Base-by-base conservation (phyloP, 2,888 invertebrate genomes). In the Sminthurinus aureus region DNA sequence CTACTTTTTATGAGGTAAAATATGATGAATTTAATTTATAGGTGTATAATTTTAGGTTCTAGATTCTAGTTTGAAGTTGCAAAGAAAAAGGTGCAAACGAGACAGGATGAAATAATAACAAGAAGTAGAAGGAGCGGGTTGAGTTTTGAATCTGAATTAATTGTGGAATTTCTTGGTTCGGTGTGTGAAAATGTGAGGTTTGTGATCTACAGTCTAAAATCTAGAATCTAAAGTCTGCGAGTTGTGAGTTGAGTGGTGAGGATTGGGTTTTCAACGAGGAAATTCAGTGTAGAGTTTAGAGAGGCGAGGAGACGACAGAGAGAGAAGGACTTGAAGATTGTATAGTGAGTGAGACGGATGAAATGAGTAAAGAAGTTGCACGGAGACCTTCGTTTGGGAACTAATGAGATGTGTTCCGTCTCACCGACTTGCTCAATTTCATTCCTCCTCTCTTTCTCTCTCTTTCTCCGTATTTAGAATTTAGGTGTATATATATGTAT, bases 351-450 rank as follows among this genome's bases (percentile, higher is more conserved):
- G 26, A 15, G 24, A 12, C 8, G 24, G 71, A 71, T 67, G 58
- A 11, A 71, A 26, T 0, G 1, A 71, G 2, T 58, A 71, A 26
- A 26, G 3, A 71, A 15, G 71, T 20, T 24, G 8, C 22, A 71
- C 4, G 20, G n/a, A 71, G 71, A 71, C 71, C 71, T 71, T 71
- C 24, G 71, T 71, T 22, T 13, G 71, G 24, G 15, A 24, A 71
- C 22, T 71, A 71, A 71, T 71, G 71, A 71, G 71, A 69, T n/a
- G 18, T 64, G 15, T n/a, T 64, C 64, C 22, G 20, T 69, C 69
- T 69, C 69, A 69, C 69, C 69, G 22, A 69, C 69, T 69, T 20
- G 74, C 26, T 26, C 38, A 3, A 26, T 74, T 74, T 50, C 38
- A 24, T 12, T 74, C 38, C 13, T 69, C 69, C 9, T 22, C 69